These are phyloP conservation scores for Trochalopteron elliotii DNA, from an alignment of 2,113 vertebrate species.

Conservation along the genomic window DNA sequence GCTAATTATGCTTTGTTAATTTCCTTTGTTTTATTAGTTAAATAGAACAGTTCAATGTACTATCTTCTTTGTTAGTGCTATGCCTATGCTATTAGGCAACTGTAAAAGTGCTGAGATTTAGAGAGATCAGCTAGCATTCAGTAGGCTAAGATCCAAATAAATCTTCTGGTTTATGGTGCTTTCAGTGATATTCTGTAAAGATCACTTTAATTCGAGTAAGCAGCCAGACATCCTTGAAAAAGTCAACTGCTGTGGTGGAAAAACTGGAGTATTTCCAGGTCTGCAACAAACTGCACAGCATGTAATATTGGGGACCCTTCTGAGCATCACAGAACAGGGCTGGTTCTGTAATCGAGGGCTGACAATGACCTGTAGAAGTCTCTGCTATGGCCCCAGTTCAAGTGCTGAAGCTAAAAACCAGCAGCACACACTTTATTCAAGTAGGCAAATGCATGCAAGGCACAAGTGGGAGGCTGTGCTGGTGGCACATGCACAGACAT, in stretches of 20 bases:
- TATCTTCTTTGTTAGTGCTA: neutral
- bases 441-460: neutral
- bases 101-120: neutral
- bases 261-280: neutral
- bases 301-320: neutral
- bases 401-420: neutral
- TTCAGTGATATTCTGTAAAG: neutral
- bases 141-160: neutral
- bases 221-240: neutral
- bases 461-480: neutral
- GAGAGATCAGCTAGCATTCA: neutral
- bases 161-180: neutral
- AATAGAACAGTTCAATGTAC: neutral
- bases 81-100: neutral
- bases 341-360: neutral
- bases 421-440: neutral
- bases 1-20: conserved; percentile 27
- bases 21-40: conserved; percentile 42
- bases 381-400: neutral
- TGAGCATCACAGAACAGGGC: neutral
- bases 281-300: neutral
- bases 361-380: neutral
- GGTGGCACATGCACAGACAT: neutral
- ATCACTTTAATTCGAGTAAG: neutral
- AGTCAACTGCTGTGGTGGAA: neutral